Conservation (phyloP, 1,140 invertebrate species). For the Papilio polyxenes region DNA sequence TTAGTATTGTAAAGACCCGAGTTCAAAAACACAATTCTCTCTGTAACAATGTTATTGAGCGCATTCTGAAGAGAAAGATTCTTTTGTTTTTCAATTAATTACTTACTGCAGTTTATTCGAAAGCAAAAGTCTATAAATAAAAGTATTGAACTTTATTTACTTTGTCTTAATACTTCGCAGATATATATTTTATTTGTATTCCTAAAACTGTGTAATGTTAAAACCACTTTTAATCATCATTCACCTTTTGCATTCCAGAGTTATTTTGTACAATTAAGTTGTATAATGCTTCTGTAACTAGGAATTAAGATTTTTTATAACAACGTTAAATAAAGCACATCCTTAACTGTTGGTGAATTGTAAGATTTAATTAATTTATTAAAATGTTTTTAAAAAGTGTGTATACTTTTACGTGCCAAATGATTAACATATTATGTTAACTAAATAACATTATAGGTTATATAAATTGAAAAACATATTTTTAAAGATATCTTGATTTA, state of each 20-base stretch:
- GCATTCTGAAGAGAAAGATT: not conserved
- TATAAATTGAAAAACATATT: too few relatives aligned
- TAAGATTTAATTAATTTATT: too few relatives aligned
- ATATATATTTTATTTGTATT: not conserved
- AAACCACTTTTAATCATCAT: not conserved
- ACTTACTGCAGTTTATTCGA: not conserved
- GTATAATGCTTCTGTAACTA: too few relatives aligned
- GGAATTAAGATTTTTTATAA: too few relatives aligned
- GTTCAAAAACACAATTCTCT: not conserved
- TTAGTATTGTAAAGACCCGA: not conserved
- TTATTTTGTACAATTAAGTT: too few relatives aligned
- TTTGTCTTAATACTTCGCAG: not conserved
- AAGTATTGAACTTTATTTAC: not conserved
- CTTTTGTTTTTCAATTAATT: constrained; percentile 12
- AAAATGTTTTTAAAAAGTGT: too few relatives aligned
- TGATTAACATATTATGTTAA: not conserved
- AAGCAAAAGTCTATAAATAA: not conserved
- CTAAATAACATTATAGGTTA: too few relatives aligned
- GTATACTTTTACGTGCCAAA: not conserved
- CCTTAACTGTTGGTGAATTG: too few relatives aligned
- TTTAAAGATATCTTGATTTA: too few relatives aligned
- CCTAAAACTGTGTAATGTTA: not conserved
- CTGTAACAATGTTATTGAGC: not conserved
- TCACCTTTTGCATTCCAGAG: not conserved
- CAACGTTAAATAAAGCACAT: too few relatives aligned